These are phyloP conservation scores for Cecropterus lyciades DNA, from an alignment of 1,140 invertebrate species.

Conservation along the genomic window DNA sequence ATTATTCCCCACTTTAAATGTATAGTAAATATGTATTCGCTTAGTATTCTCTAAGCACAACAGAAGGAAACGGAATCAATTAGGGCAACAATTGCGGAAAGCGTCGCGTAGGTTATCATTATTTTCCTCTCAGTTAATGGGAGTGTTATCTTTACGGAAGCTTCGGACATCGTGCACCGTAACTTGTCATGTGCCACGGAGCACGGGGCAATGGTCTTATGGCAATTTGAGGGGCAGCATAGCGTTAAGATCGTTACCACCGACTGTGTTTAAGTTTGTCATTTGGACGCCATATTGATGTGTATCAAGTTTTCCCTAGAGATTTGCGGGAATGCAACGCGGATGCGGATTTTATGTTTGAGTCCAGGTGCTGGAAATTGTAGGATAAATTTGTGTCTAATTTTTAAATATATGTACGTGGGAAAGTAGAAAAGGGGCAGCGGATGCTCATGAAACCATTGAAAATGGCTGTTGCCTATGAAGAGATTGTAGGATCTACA, in stretches of 20 bases:
- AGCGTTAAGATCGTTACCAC: slow-evolving; percentile 78
- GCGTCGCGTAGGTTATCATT: slow-evolving; percentile 19
- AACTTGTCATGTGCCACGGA: slow-evolving; percentile 68
- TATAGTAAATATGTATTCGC: not conserved
- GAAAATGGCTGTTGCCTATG: too few species aligned
- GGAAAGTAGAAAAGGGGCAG: too few species aligned
- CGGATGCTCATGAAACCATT: too few species aligned
- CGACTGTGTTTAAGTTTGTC: slow-evolving; percentile 56
- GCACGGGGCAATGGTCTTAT: slow-evolving; percentile 73
- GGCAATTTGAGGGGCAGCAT: slow-evolving; percentile 74
- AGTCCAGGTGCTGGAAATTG: not conserved
- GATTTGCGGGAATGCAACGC: slow-evolving; percentile 19
- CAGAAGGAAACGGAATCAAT: slow-evolving; percentile 22
- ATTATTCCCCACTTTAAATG: too few species aligned
- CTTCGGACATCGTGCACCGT: slow-evolving; percentile 66
- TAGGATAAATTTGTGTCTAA: not conserved
- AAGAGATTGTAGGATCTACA: too few species aligned
- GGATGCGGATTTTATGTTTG: slow-evolving; percentile 15
- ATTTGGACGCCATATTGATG: slow-evolving; percentile 56
- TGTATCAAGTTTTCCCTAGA: slow-evolving; percentile 40
- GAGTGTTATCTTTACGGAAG: slow-evolving; percentile 58
- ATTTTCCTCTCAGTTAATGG: slow-evolving; percentile 32
- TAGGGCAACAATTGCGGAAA: slow-evolving; percentile 4
- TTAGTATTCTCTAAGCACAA: not conserved
- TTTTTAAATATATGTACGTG: too few species aligned